Base-by-base conservation (phyloP, 1,140 invertebrate species). In the Solen grandis region DNA sequence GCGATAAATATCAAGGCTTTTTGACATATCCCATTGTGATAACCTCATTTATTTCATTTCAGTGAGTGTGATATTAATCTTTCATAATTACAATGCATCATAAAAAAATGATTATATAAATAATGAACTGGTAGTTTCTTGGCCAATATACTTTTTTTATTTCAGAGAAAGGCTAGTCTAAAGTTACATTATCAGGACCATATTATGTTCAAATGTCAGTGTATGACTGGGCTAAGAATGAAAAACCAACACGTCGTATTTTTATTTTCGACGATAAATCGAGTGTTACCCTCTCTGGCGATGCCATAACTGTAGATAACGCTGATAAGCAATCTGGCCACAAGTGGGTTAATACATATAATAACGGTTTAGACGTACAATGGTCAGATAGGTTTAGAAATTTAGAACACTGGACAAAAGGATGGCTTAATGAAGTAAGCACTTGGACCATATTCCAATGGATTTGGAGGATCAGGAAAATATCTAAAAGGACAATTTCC, bases 211-310 rank as follows among this genome's bases (percentile, higher is more conserved):
- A 68, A 50, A 50, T 68, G 5, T 50, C 65, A 25, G 65, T 33
- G 3, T 22, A 50, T 52, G 65, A 68, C n/a, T 10, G 29, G 19
- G 65, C 65, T n/a, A 29, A 31, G 22, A 68, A 68, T 50, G 16
- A 22, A 8, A 46, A 68, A 29, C 22, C 16, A 29, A n/a, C 65
- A 22, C 13, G 65, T 25, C 19, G 65, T 16, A n/a, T 68, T 27
- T 4, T 68, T 68, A 46, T 68, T 5, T 46, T 46, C 52, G 65
- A 68, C 25, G 29, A 68, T 68, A 50, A 2, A 13, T 68, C 65
- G n/a, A 27, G 46, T 68, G 22, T 52, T 25, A 27, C 29, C 14
- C 22, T 25, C 14, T 22, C 1, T 27, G 46, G 29, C 22, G 5
- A 13, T 4, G 2, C 22, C 5, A 10, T 46, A 22, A 52, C 10